Evolutionary conservation across 1,140 invertebrate species (phyloP).

Genomic region (Paraescarpia echinospica): DNA sequence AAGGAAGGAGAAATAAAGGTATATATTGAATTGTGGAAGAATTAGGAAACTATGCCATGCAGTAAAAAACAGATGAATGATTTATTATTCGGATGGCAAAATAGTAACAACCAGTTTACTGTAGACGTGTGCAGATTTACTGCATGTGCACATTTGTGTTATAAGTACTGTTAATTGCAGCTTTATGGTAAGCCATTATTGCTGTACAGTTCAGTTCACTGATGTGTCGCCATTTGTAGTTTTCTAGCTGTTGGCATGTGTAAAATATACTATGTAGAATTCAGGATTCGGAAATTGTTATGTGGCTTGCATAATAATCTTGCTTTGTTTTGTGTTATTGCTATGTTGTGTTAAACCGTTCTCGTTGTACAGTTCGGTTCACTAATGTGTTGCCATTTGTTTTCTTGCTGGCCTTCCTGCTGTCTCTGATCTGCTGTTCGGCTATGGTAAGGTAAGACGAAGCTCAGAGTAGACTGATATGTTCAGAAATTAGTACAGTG

Average conservation of each 20-base stretch:
- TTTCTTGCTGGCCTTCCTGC: constrained; percentile 37
- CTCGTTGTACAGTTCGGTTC: background rate
- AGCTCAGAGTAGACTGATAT: constrained; percentile 21
- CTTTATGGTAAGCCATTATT: background rate
- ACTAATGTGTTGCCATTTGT: constrained; percentile 39
- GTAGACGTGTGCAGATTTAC: too few relatives aligned
- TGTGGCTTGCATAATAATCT: background rate
- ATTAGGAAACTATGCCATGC: background rate
- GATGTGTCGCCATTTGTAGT: constrained; percentile 39
- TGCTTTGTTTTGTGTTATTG: background rate
- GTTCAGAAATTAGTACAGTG: background rate
- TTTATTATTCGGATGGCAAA: background rate
- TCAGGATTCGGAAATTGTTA: background rate
- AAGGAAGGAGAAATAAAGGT: constrained; percentile 36
- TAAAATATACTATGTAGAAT: background rate
- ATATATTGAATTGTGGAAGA: background rate
- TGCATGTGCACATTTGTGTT: too few relatives aligned
- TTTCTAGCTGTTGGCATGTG: constrained; percentile 36
- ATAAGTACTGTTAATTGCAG: too few relatives aligned
- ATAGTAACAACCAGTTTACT: too few relatives aligned
- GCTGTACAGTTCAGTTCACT: background rate
- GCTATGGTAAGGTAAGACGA: constrained; percentile 55
- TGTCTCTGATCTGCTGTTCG: constrained; percentile 32
- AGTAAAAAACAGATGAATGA: background rate
- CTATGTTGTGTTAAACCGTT: background rate